Evolutionary conservation across 2,888 invertebrate species (phyloP).

Genomic region (Labia minor): DNA sequence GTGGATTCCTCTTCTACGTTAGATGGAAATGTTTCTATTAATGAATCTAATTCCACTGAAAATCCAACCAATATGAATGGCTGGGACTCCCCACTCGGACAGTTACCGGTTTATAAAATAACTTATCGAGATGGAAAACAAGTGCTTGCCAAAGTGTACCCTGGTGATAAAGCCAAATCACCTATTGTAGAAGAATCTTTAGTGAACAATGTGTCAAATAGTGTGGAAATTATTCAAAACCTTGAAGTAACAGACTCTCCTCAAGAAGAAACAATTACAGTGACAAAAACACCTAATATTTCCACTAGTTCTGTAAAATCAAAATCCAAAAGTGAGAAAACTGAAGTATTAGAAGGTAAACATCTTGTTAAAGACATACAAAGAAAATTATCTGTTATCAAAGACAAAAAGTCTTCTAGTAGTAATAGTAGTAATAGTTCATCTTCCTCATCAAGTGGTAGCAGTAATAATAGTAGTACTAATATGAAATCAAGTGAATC

Average conservation of each 20-base stretch:
- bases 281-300: slow-evolving; percentile 21
- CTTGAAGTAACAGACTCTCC: slow-evolving; percentile 27
- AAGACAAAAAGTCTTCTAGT: slow-evolving; percentile 18
- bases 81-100: slow-evolving; percentile 23
- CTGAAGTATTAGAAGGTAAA: slow-evolving; percentile 23
- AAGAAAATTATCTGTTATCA: slow-evolving; percentile 28
- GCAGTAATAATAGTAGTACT: slow-evolving; percentile 29
- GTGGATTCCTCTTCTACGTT: not conserved
- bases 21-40: slow-evolving; percentile 22
- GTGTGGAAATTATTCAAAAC: slow-evolving; percentile 29
- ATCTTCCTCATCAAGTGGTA: slow-evolving; percentile 29
- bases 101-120: slow-evolving; percentile 47
- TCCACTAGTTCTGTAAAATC: slow-evolving; percentile 32
- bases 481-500: slow-evolving; percentile 24
- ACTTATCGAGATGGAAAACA: slow-evolving; percentile 63
- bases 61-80: slow-evolving; percentile 21
- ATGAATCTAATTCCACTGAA: slow-evolving; percentile 21
- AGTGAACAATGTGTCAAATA: slow-evolving; percentile 31
- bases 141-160: slow-evolving; percentile 48
- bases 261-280: not conserved
- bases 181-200: slow-evolving; percentile 25
- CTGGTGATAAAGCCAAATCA: slow-evolving; percentile 25
- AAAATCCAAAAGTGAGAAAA: slow-evolving; percentile 31
- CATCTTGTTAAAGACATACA: slow-evolving; percentile 20
- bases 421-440: slow-evolving; percentile 37